Percentiles rank a stretch among this genome's conserved stretches.
These are phyloP conservation scores for Drosophila infuscata DNA, from an alignment of 2,888 invertebrate species.

Conservation along the genomic window DNA sequence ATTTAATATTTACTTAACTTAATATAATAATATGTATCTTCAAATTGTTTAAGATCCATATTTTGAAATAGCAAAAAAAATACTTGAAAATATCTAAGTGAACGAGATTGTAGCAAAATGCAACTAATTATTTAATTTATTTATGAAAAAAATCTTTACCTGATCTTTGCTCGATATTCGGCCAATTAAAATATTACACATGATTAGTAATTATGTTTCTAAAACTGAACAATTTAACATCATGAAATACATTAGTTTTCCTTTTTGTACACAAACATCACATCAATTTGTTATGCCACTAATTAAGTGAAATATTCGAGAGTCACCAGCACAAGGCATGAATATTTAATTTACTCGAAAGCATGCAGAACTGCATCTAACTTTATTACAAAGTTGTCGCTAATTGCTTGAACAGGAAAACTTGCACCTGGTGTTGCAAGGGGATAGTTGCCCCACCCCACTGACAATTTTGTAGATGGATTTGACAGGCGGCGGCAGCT, in stretches of 20 bases:
- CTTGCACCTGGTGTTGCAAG: neutral
- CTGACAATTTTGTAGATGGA: neutral
- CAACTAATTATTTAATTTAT: neutral
- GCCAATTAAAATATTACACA: neutral
- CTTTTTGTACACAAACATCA: neutral
- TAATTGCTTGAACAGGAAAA: slow-evolving; percentile 1
- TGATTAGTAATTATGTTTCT: neutral
- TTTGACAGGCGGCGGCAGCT: slow-evolving; percentile 49
- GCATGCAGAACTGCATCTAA: neutral
- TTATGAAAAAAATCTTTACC: neutral
- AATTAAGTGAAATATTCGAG: slow-evolving; percentile 19
- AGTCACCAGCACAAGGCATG: neutral
- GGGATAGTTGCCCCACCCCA: neutral
- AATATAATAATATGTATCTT: neutral
- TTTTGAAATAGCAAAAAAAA: neutral
- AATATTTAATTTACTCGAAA: neutral
- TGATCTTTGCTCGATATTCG: neutral
- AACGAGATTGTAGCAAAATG: neutral
- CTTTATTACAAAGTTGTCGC: neutral
- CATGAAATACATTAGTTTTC: neutral
- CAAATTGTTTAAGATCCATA: too few species aligned
- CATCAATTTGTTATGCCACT: slow-evolving; percentile 9
- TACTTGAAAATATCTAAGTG: neutral
- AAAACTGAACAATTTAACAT: neutral
- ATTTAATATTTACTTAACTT: neutral